Evolutionary conservation across 2,113 vertebrate species (phyloP), one percentile per base, ranked within the genome.

Genomic region (Diglossa brunneiventris): DNA sequence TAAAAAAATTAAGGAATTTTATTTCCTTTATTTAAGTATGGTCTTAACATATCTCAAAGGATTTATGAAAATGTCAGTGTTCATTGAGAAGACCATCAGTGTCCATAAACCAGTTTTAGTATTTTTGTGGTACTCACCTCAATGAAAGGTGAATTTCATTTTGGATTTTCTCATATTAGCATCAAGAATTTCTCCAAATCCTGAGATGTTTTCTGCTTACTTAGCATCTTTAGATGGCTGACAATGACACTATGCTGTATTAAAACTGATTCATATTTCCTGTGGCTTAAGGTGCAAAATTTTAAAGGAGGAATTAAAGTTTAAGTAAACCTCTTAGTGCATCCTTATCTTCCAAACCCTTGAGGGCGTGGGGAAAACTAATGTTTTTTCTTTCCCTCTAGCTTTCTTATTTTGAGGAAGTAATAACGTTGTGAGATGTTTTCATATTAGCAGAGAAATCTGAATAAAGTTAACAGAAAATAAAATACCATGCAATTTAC

Each of bases 301-400:
- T 96, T 95, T 92, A 75, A 90, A 80, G 63, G 58, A 35, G 31
- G 3, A 35, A 86, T 83, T 90, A 90, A 94, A 92, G 7, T 90
- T 95, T 88, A 92, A 47, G 7, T 74, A n/a, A 93, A 89, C n/a
- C 67, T 74, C 44, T 89, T 80, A 67, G 44, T 56, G 30, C 44
- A 61, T 70, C n/a, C 44, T 64, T 92, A 52, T 61, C 61, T 84
- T 78, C 33, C 37, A 59, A 61, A 44, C 33, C 66, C 37, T 83
- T 50, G 35, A 93, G 39, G 28, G 6, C 39, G 19, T 73, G 14
- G 20, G 33, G 16, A 53, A 75, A 69, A 27, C 1, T 8, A 44
- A 41, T 44, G 19, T 27, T 74, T 79, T 62, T 76, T 58, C 47
- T 67, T 9, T 4, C 11, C 21, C 7, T 13, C 14, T 26, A 26